A percentile compares a stretch with the other conserved stretches of the same genome.
phyloP scores from a whole-genome alignment of 1,140 invertebrate genomes.

The Hydropsyche tenuis region DNA sequence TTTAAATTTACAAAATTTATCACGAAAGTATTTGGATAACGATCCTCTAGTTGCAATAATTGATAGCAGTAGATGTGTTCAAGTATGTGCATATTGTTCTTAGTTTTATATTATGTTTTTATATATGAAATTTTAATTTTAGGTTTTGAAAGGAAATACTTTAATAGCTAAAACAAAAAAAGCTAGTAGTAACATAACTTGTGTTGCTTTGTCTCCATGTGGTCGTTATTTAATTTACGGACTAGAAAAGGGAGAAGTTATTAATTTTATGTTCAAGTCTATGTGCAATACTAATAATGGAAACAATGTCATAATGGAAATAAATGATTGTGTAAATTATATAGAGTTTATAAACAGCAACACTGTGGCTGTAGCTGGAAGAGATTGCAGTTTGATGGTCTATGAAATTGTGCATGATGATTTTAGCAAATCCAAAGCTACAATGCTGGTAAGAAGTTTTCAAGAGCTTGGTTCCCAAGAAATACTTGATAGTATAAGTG shows the following conservation, averaged over 20 bases:
- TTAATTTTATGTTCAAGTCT: constrained; percentile 30
- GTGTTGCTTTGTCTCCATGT: constrained; percentile 36
- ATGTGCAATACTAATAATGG: not conserved
- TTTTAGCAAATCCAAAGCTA: constrained; percentile 21
- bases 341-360: constrained; percentile 38
- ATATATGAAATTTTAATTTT: constrained; percentile 20
- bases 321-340: constrained; percentile 41
- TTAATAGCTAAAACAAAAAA: constrained; percentile 33
- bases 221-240: constrained; percentile 40
- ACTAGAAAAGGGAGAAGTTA: constrained; percentile 39
- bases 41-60: constrained; percentile 39
- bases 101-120: not conserved
- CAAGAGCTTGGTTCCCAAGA: constrained; percentile 44
- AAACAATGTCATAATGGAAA: constrained; percentile 44
- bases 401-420: constrained; percentile 29
- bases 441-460: constrained; percentile 35
- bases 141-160: constrained; percentile 45
- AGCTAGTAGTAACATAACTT: constrained; percentile 22
- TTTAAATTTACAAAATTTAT: constrained; percentile 32
- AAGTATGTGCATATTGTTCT: constrained; percentile 25
- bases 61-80: constrained; percentile 37
- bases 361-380: constrained; percentile 36
- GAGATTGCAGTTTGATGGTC: constrained; percentile 35
- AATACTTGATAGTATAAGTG: constrained; percentile 33
- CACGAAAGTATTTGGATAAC: not conserved